phyloP scores from a whole-genome alignment of 1,140 invertebrate genomes.

The Brachionus calyciflorus region DNA sequence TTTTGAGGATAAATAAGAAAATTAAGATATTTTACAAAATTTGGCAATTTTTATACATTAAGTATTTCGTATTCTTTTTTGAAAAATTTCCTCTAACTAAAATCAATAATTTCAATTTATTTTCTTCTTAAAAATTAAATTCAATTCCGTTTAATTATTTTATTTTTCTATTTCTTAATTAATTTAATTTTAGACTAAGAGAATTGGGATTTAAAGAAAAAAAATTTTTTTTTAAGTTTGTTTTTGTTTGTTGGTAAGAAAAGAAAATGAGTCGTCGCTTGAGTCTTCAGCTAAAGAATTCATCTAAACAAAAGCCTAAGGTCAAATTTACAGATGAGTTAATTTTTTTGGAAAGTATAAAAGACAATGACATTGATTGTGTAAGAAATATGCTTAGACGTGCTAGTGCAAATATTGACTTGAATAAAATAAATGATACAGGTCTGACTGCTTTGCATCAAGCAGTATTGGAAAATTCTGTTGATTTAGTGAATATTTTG shows the following conservation, averaged over 20 bases:
- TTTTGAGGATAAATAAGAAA: too few relatives aligned
- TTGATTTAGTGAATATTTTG: slow-evolving; percentile 91
- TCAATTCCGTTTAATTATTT: neutral
- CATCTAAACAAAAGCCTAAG: slow-evolving; percentile 49
- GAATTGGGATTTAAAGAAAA: neutral
- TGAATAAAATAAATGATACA: slow-evolving; percentile 55
- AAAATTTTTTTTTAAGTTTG: neutral
- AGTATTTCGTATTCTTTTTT: too few relatives aligned
- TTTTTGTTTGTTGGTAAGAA: too few relatives aligned
- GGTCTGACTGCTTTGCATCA: slow-evolving; percentile 50
- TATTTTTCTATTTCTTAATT: neutral
- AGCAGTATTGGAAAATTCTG: slow-evolving; percentile 87
- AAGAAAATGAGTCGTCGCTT: slow-evolving; percentile 40
- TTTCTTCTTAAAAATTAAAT: neutral
- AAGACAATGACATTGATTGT: slow-evolving; percentile 57
- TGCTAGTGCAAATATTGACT: slow-evolving; percentile 57
- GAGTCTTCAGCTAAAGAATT: slow-evolving; percentile 42
- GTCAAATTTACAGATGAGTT: slow-evolving; percentile 59
- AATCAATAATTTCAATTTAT: too few relatives aligned
- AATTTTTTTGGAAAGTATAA: slow-evolving; percentile 59
- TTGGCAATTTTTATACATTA: too few relatives aligned
- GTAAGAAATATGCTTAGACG: slow-evolving; percentile 55
- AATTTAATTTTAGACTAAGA: too few relatives aligned
- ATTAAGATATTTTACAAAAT: too few relatives aligned
- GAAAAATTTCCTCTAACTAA: too few relatives aligned